phyloP scores from a whole-genome alignment of 2,797 vertebrate genomes.

The Enteromius trimaculatus region DNA sequence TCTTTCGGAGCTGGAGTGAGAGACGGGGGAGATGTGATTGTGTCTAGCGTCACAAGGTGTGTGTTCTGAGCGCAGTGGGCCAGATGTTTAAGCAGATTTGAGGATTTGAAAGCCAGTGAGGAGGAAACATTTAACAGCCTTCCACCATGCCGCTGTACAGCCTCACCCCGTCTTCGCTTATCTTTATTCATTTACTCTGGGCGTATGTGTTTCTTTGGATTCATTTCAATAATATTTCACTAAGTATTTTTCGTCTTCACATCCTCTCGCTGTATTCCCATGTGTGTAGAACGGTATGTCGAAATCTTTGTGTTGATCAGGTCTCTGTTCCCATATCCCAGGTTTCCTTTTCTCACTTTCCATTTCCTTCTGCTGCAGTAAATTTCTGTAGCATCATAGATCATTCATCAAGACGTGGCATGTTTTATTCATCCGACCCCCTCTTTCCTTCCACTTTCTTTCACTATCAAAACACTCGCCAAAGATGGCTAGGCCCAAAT shows the following conservation, averaged over 20 bases:
- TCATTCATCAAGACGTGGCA: conserved; percentile 51
- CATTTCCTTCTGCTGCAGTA: conserved; percentile 27
- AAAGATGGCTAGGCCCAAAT: conserved; percentile 42
- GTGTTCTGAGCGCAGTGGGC: conserved; percentile 52
- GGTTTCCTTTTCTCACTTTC: conserved; percentile 43
- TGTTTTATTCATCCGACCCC: conserved; percentile 60
- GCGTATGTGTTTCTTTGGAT: not conserved
- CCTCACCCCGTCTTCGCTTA: conserved; percentile 6
- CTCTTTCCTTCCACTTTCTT: conserved; percentile 13
- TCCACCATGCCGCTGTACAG: conserved; percentile 22
- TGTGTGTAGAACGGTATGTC: not conserved
- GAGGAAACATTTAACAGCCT: conserved; percentile 69
- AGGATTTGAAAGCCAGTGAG: conserved; percentile 64
- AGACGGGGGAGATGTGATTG: conserved; percentile 4
- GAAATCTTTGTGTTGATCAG: conserved; percentile 11
- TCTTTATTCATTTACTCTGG: not conserved
- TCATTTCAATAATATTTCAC: conserved; percentile 10
- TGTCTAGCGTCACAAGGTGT: conserved; percentile 6
- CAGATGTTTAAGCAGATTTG: conserved; percentile 65
- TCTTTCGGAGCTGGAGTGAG: conserved; percentile 14
- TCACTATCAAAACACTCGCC: conserved; percentile 45
- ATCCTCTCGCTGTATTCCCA: not conserved
- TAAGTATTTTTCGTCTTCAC: not conserved
- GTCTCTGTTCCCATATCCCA: not conserved
- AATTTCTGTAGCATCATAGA: conserved; percentile 37